Evolutionary conservation across 2,888 invertebrate species (phyloP).

Genomic region (Mythimna lalbum): DNA sequence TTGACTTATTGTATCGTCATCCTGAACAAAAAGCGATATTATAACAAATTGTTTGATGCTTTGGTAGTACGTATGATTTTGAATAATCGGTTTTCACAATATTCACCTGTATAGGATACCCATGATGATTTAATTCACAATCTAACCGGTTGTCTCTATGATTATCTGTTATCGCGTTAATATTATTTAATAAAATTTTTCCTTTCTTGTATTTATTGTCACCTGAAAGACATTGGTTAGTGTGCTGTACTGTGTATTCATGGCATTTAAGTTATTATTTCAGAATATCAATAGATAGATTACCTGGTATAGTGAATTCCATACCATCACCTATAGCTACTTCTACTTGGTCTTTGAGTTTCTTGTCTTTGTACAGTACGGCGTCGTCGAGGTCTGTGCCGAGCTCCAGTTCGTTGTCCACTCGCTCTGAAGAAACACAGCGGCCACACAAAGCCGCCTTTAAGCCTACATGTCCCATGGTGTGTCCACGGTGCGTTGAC

Average conservation of each 20-base stretch:
- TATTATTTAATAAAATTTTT: conserved; percentile 95
- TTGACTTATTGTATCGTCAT: conserved; percentile 95
- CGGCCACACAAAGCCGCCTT: conserved; percentile 91
- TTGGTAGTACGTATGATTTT: neutral
- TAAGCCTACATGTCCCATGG: conserved; percentile 86
- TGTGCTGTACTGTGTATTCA: conserved; percentile 12
- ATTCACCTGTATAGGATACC: conserved; percentile 91
- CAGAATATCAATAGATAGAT: conserved; percentile 25
- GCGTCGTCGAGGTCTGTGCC: conserved; percentile 94
- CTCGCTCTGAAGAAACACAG: conserved; percentile 93
- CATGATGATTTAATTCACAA: conserved; percentile 94
- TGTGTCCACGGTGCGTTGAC: conserved; percentile 77
- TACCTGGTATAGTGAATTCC: conserved; percentile 98
- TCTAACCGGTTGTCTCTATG: conserved; percentile 94
- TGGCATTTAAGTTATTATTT: conserved; percentile 1
- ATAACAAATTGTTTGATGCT: neutral
- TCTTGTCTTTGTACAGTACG: conserved; percentile 96
- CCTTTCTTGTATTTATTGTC: conserved; percentile 96
- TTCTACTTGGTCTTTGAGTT: conserved; percentile 96
- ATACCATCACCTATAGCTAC: conserved; percentile 98
- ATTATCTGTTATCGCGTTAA: conserved; percentile 94
- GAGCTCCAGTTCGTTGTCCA: conserved; percentile 92
- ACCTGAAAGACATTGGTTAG: conserved; percentile 85
- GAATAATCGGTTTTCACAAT: neutral
- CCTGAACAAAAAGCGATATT: conserved; percentile 76